Percentiles rank a stretch among this genome's conserved stretches.
Conservation (phyloP, 2,888 invertebrate species). For the Rhagonycha lutea region DNA sequence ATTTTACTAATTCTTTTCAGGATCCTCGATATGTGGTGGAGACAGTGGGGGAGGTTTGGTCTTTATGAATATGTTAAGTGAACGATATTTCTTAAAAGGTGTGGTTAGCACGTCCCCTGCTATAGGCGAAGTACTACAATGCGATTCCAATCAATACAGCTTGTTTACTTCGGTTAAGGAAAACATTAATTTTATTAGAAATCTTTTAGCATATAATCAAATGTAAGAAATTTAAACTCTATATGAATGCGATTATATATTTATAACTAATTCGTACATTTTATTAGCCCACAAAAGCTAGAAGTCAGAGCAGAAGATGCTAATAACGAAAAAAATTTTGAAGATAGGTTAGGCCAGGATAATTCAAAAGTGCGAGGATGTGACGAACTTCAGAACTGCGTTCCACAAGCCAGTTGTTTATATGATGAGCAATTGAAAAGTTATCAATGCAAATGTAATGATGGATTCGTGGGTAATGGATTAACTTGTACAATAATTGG, state of each 20-base stretch:
- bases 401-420: constrained; percentile 60
- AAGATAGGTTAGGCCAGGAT: no score
- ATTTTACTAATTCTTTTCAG: no score
- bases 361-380: constrained; percentile 51
- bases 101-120: background rate
- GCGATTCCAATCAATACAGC: background rate
- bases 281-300: no score
- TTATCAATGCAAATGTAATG: constrained; percentile 69
- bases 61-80: background rate
- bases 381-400: constrained; percentile 67
- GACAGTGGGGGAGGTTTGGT: background rate
- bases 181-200: background rate
- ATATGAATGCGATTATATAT: no score
- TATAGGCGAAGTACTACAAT: background rate
- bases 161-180: background rate
- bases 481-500: constrained; percentile 66
- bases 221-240: background rate
- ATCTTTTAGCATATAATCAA: background rate
- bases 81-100: background rate
- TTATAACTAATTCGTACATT: no score
- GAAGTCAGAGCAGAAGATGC: no score
- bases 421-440: constrained; percentile 41
- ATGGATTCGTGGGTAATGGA: constrained; percentile 83
- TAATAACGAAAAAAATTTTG: no score
- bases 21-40: background rate